Evolutionary conservation across 2,888 invertebrate genomes (phyloP), one percentile per base, ranked within the genome.

Genomic region (Balanococcus diminutus): DNA sequence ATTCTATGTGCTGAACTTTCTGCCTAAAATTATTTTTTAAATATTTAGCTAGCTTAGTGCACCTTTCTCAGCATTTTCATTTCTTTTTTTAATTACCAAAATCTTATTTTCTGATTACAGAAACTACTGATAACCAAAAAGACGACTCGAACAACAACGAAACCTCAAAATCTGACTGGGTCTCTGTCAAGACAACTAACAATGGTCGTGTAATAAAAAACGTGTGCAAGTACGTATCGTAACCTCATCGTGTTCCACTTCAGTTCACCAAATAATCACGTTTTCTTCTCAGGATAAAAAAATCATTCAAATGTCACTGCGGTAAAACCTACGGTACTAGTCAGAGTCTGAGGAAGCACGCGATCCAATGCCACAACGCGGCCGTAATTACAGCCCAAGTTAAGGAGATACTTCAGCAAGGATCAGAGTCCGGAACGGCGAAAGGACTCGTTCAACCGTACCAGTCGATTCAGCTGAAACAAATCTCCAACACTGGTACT

Each of bases 291-390:
- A 95, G 95, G 91, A 92, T 94, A 89, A 93, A 93, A 90, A 95
- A 95, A 91, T 93, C 93, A 67, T 95, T 93, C 91, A 94, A 94
- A 90, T 96, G 96, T 90, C 93, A 94, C 89, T 96, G 96, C 91
- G 95, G 95, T 89, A 96, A 96, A 92, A 95, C 93, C 90, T 96
- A 96, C 91, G 95, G 95, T 91, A 95, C 95, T 87, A 92, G 93
- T 82, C 94, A 94, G 90, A 95, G 95, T 87, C 91, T 96, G 89
- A 94, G 94, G 89, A 93, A 92, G 89, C 96, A 96, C 90, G 92
- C 93, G 86, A 88, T 90, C 46, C 88, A 90, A n/a, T 90, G 90
- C 88, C 91, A 91, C 88, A 89, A 88, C 81, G 89, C 89, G 83
- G 88, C 89, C n/a, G 88, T 88, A 81, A 88, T 89, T 87, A 89